A percentile compares a stretch with the other conserved stretches of the same genome.
Evolutionary conservation across 2,113 vertebrate species (phyloP).

Genomic region (Eulacestoma nigropectus): DNA sequence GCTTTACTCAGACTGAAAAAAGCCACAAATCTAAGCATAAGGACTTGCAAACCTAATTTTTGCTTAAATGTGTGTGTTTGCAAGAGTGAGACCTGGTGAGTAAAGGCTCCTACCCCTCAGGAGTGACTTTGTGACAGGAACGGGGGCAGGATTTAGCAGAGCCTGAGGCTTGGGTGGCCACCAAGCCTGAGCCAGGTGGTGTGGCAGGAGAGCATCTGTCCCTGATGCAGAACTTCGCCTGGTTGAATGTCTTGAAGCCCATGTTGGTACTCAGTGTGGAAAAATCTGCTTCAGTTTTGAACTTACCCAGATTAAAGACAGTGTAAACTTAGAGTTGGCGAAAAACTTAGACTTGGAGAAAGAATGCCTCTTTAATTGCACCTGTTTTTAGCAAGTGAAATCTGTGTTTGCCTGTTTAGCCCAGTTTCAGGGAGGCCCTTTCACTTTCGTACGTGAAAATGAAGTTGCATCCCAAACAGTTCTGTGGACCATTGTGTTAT

Average conservation of each 20-base stretch:
- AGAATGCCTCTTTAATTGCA: neutral
- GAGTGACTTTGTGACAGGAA: neutral
- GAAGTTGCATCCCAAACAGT: neutral
- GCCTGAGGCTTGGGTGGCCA: neutral
- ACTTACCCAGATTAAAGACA: neutral
- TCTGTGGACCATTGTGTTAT: neutral
- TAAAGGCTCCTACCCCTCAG: accelerated
- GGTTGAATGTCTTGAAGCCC: neutral
- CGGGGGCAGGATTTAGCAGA: neutral
- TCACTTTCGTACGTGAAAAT: neutral
- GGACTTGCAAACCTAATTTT: neutral
- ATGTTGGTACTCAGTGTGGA: neutral
- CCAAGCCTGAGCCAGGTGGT: neutral
- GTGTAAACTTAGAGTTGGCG: neutral
- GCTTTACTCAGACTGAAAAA: neutral
- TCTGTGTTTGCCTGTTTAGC: neutral
- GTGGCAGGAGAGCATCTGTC: neutral
- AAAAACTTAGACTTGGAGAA: too few relatives aligned
- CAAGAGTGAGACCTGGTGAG: neutral
- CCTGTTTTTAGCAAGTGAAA: neutral
- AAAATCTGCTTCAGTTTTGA: neutral
- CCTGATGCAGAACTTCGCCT: neutral
- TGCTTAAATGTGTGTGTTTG: neutral
- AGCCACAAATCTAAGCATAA: neutral
- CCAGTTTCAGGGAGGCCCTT: neutral